A percentile compares a stretch with the other conserved stretches of the same genome.
Evolutionary conservation across 2,113 vertebrate genomes (phyloP).

Genomic region (Chascanopsetta lugubris): DNA sequence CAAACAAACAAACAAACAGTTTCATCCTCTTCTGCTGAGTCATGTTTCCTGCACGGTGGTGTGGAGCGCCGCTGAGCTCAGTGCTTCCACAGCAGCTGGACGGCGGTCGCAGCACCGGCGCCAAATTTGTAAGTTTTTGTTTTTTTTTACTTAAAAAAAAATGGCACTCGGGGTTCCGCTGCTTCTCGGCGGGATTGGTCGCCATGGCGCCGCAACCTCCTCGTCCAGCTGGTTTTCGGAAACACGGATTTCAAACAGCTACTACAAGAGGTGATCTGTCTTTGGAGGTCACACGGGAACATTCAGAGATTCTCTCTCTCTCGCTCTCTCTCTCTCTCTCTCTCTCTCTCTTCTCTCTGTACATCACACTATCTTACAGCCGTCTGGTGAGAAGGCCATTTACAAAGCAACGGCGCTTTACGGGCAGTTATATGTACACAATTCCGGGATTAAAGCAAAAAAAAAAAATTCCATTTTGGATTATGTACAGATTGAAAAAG

Average conservation of each 20-base stretch:
- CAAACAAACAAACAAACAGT: background rate
- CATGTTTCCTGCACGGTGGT: slow-evolving; percentile 9
- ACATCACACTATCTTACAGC: slow-evolving; percentile 66
- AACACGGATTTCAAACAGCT: slow-evolving; percentile 57
- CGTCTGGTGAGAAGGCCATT: slow-evolving; percentile 53
- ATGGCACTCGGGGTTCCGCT: slow-evolving; percentile 70
- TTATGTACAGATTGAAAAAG: slow-evolving; percentile 62
- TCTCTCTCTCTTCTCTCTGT: slow-evolving; percentile 23
- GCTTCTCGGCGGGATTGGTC: slow-evolving; percentile 23
- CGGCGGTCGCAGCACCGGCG: slow-evolving; percentile 19
- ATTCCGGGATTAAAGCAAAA: slow-evolving; percentile 28
- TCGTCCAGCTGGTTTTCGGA: slow-evolving; percentile 25
- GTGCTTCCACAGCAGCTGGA: slow-evolving; percentile 36
- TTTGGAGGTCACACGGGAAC: slow-evolving; percentile 59
- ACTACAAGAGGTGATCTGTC: slow-evolving; percentile 36
- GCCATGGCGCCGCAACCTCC: slow-evolving; percentile 16
- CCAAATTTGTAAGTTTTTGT: slow-evolving; percentile 31
- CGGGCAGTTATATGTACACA: slow-evolving; percentile 71
- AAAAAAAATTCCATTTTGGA: slow-evolving; percentile 47
- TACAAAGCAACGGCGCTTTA: slow-evolving; percentile 64
- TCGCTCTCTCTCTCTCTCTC: slow-evolving; percentile 11
- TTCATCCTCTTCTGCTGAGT: slow-evolving; percentile 29
- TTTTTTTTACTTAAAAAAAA: no score
- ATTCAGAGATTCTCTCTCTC: slow-evolving; percentile 68
- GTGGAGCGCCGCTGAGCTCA: slow-evolving; percentile 35